Evolutionary conservation across 1,140 invertebrate genomes (phyloP), one percentile per base, ranked within the genome.

Genomic region (Mylabris phalerata): DNA sequence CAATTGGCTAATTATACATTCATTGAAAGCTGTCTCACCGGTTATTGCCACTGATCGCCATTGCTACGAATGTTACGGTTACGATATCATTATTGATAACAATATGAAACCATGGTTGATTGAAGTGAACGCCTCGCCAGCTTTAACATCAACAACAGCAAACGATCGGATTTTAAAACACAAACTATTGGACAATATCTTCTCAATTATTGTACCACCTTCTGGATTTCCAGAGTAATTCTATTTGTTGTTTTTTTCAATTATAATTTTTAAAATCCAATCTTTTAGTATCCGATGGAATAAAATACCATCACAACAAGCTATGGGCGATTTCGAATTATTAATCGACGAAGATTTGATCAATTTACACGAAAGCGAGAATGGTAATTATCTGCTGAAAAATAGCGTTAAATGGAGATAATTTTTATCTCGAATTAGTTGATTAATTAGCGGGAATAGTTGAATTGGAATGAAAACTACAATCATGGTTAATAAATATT

Each of bases 161-260:
- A 96, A 93, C 73, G 95, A 98, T 74, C 80, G 95, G 64, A 95
- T 98, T 67, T 80, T 98, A 58, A 98, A 98, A 71, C 93, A 95
- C 68, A 95, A 95, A 77, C 75, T 98, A 9, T 94, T 98, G 55
- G 92, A 95, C 68, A 96, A 97, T 74, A 93, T 96, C 56, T 77
- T 98, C 46, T 92, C 92, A 26, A 87, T 98, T 45, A 90, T 98
- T 0, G 70, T 97, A 27, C 92, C 93, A 1, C 86, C 91, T 1
- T 90, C 90, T 67, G 92, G 94, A 46, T 79, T 92, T 9, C 93
- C 93, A 38, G 93, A 96, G 88, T 89, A 77, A 79, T 80, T 67
- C 50, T 42, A n/a, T 4, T 42, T 42, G 2, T n/a, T 4, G 2
- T n/a, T 4, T n/a, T 42, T 11, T 7, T 11, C 2, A 9, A 42